Evolutionary conservation across 2,113 vertebrate species (phyloP).

Genomic region (Thymallus thymallus): DNA sequence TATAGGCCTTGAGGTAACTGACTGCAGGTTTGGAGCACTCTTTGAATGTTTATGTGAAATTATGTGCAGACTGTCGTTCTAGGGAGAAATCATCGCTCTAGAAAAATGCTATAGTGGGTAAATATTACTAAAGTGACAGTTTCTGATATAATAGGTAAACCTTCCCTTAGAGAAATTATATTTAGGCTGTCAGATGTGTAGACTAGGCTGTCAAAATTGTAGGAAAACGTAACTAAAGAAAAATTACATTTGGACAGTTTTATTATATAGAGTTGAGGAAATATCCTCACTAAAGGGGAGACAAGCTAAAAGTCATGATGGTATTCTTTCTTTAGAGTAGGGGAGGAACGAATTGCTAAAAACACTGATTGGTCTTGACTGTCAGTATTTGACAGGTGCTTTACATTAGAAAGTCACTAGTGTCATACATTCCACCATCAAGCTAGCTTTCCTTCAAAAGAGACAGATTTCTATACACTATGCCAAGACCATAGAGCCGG

Average conservation of each 20-base stretch:
- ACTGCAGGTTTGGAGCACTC: constrained; percentile 7
- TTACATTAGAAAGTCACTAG: constrained; percentile 21
- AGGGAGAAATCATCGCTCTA: neutral
- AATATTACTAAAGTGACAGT: neutral
- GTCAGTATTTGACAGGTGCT: constrained; percentile 7
- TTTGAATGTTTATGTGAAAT: neutral
- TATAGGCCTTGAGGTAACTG: neutral
- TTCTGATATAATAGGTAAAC: neutral
- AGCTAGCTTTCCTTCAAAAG: neutral
- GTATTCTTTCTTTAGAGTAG: neutral
- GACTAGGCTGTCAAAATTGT: neutral
- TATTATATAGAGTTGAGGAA: neutral
- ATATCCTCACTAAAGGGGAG: too few relatives aligned
- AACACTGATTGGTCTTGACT: neutral
- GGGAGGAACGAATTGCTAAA: neutral
- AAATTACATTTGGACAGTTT: neutral
- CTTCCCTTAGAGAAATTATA: neutral
- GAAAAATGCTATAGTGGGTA: constrained; percentile 7
- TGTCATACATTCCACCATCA: neutral
- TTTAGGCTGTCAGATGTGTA: neutral
- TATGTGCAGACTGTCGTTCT: neutral
- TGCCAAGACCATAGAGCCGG: neutral
- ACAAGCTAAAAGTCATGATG: neutral
- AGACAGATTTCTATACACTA: neutral
- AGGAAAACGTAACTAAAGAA: neutral